Evolutionary conservation across 2,797 vertebrate genomes (phyloP).

Genomic region (Malurus leucopterus): DNA sequence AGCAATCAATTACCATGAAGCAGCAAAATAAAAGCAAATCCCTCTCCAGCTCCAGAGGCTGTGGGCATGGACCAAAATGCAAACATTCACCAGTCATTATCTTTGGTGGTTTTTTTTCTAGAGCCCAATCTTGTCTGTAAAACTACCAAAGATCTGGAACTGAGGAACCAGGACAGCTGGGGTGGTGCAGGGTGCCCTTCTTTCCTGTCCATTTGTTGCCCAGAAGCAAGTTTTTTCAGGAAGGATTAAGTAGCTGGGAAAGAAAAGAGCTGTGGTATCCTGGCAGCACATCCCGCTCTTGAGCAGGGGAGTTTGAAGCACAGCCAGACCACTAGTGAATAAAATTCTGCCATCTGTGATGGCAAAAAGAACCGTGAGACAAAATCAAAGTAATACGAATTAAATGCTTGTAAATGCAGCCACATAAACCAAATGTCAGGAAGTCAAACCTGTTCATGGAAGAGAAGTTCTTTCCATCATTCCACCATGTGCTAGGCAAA

Average conservation of each 20-base stretch:
- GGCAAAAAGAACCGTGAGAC: neutral
- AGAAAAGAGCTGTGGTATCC: conserved; percentile 1
- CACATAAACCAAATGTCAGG: neutral
- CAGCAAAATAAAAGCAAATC: neutral
- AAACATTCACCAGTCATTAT: neutral
- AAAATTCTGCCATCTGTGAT: conserved; percentile 48
- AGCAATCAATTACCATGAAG: neutral
- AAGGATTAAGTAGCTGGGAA: conserved; percentile 18
- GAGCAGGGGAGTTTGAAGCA: conserved; percentile 22
- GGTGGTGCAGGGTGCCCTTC: neutral
- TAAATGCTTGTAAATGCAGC: neutral
- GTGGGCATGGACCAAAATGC: neutral
- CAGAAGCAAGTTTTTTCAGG: neutral
- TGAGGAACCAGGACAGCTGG: neutral
- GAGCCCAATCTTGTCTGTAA: neutral
- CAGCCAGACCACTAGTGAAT: neutral
- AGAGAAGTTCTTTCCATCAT: neutral
- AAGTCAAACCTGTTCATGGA: neutral
- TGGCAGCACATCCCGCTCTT: conserved; percentile 15
- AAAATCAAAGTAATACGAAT: neutral
- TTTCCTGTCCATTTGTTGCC: conserved; percentile 10
- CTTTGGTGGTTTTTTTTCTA: neutral
- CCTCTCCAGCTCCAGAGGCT: neutral
- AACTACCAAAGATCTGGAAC: neutral
- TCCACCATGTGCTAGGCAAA: neutral